phyloP scores from a whole-genome alignment of 2,888 invertebrate species.

The Zygothrica quintamaculata region DNA sequence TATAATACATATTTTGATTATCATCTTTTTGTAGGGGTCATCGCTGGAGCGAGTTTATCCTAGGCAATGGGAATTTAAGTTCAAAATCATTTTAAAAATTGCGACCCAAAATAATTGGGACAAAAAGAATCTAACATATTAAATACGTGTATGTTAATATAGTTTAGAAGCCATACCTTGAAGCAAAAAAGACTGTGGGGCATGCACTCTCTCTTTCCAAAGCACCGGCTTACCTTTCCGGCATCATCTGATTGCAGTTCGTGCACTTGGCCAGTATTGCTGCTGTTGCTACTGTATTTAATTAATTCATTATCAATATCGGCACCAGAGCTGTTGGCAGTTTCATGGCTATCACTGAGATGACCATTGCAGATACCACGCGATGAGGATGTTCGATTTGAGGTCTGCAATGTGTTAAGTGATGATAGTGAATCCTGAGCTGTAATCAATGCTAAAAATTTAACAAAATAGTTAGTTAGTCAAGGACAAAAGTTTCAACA shows the following conservation, averaged over 20 bases:
- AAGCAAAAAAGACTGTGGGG: slow-evolving; percentile 93
- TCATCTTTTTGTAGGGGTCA: slow-evolving; percentile 23
- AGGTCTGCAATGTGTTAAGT: slow-evolving; percentile 69
- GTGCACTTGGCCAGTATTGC: slow-evolving; percentile 59
- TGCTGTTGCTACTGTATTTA: slow-evolving; percentile 47
- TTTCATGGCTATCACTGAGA: slow-evolving; percentile 37
- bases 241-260: slow-evolving; percentile 76
- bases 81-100: slow-evolving; percentile 33
- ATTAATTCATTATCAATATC: slow-evolving; percentile 39
- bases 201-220: slow-evolving; percentile 92
- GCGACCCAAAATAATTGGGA: slow-evolving; percentile 17
- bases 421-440: slow-evolving; percentile 76
- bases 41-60: slow-evolving; percentile 61
- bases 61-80: slow-evolving; percentile 45
- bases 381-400: slow-evolving; percentile 59
- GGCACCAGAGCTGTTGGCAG: slow-evolving; percentile 7
- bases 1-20: slow-evolving; percentile 26
- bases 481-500: no score
- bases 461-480: no score
- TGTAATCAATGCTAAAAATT: slow-evolving; percentile 58
- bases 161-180: slow-evolving; percentile 88
- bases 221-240: slow-evolving; percentile 88
- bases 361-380: slow-evolving; percentile 65
- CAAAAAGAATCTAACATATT: slow-evolving; percentile 79
- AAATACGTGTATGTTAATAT: slow-evolving; percentile 84